A percentile compares a stretch with the other conserved stretches of the same genome.
Evolutionary conservation across 2,888 invertebrate species (phyloP).

Genomic region (Diarsia brunnea): DNA sequence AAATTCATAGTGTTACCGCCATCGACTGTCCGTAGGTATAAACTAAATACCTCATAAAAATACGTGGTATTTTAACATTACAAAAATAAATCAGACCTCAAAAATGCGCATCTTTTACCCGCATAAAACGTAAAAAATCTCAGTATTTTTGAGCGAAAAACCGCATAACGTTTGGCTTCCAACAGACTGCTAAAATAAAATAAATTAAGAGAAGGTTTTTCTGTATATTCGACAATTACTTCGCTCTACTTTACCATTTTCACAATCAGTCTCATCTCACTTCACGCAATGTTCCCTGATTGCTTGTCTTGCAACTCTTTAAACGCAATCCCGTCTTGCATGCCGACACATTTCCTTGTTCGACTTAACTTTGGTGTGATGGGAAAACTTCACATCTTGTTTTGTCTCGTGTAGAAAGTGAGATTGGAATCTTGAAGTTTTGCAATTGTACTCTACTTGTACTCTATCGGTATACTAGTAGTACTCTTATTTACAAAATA

Average conservation of each 20-base stretch:
- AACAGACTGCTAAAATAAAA: neutral
- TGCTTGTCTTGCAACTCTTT: constrained; percentile 29
- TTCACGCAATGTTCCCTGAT: constrained; percentile 19
- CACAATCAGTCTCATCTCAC: neutral
- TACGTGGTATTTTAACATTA: neutral
- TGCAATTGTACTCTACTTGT: neutral
- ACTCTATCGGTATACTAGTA: neutral
- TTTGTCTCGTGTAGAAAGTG: constrained; percentile 12
- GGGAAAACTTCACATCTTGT: constrained; percentile 52
- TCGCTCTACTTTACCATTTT: no score
- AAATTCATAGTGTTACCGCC: neutral
- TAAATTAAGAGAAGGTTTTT: neutral
- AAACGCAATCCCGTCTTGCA: constrained; percentile 18
- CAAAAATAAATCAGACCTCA: neutral
- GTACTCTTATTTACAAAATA: no score
- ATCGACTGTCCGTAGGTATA: neutral
- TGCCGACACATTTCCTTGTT: constrained; percentile 24
- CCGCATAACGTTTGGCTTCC: neutral
- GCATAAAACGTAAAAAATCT: neutral
- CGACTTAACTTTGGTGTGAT: constrained; percentile 44
- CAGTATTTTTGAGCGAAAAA: neutral
- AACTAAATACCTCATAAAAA: neutral
- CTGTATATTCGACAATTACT: neutral
- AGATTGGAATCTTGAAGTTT: constrained; percentile 21
- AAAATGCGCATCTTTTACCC: neutral